Conservation (phyloP, 92 coral and sea anemone species). For the Zoanthus solanderi region DNA sequence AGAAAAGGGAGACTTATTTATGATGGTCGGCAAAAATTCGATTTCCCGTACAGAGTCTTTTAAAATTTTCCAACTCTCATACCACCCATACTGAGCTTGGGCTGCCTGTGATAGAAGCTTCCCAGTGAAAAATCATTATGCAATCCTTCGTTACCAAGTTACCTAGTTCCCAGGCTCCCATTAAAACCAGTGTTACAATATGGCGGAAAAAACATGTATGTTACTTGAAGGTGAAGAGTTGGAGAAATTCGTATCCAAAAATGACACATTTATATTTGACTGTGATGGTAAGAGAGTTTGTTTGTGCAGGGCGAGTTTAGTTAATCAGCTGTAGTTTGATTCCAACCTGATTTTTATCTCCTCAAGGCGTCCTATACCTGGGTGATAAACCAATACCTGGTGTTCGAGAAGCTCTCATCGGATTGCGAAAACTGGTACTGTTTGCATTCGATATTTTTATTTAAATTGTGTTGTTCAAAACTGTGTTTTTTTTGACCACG, state of each 20-base stretch:
- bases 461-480: too few species aligned
- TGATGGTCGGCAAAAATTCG: too few species aligned
- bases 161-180: neutral
- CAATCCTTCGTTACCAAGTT: neutral
- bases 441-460: neutral
- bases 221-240: constrained; percentile 12
- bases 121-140: too few species aligned
- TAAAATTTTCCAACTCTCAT: too few species aligned
- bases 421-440: constrained; percentile 29
- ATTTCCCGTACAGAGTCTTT: too few species aligned
- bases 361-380: constrained; percentile 18
- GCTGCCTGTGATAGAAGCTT: too few species aligned
- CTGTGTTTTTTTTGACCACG: too few species aligned
- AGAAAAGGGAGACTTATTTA: too few species aligned
- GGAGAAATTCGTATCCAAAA: constrained; percentile 1
- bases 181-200: neutral
- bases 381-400: constrained; percentile 18
- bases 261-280: constrained; percentile 41
- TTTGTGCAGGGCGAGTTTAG: neutral
- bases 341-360: neutral
- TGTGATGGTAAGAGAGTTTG: constrained; percentile 24
- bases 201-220: constrained; percentile 18
- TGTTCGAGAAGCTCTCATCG: constrained; percentile 17
- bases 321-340: neutral
- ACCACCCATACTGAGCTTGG: too few species aligned